Conservation (phyloP, 2,113 vertebrate genomes). For the Paramisgurnus dabryanus region DNA sequence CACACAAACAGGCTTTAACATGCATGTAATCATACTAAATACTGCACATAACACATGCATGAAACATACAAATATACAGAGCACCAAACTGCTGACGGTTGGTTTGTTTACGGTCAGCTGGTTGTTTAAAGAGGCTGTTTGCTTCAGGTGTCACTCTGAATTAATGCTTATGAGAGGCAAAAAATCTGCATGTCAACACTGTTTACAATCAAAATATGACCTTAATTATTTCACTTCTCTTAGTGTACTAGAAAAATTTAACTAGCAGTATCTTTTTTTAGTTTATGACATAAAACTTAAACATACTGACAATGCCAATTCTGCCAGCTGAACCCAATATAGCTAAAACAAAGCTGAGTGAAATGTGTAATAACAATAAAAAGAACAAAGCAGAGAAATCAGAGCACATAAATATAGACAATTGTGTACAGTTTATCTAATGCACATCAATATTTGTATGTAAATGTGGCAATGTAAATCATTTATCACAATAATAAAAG, state of each 20-base stretch:
- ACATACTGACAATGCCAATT: neutral
- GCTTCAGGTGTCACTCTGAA: neutral
- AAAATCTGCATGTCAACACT: constrained; percentile 36
- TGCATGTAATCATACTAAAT: constrained; percentile 2
- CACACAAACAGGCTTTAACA: constrained; percentile 45
- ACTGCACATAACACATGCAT: neutral
- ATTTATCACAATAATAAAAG: neutral
- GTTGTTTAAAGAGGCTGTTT: constrained; percentile 20
- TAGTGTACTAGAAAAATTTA: constrained; percentile 9
- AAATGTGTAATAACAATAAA: neutral
- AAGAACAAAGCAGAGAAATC: neutral
- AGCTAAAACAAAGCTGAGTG: neutral
- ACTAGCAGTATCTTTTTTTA: too few relatives aligned
- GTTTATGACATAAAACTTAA: too few relatives aligned
- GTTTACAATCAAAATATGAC: constrained; percentile 59
- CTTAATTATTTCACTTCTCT: constrained; percentile 56
- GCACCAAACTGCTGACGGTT: neutral
- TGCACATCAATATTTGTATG: neutral
- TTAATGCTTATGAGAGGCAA: neutral
- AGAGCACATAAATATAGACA: neutral
- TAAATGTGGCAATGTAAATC: neutral
- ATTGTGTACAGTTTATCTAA: neutral
- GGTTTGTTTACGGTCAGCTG: neutral
- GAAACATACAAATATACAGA: neutral
- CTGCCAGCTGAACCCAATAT: neutral